These are phyloP conservation scores for Drosophila neotestacea DNA, from an alignment of 2,888 invertebrate species.

Conservation along the genomic window DNA sequence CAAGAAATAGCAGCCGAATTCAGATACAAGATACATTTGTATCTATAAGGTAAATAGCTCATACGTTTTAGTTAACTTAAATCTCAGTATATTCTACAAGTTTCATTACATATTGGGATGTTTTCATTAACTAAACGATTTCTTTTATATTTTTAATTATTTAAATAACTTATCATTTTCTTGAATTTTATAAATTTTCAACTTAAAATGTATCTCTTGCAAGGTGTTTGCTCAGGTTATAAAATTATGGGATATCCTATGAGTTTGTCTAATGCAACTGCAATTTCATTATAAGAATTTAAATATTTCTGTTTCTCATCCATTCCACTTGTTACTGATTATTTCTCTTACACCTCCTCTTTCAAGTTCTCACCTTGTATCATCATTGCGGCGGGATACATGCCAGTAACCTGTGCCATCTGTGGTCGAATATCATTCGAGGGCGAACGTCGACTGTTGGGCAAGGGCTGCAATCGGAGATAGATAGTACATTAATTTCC, in stretches of 20 bases:
- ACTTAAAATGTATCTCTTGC: background rate
- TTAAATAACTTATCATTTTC: too few species aligned
- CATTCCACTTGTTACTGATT: background rate
- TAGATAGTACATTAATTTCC: too few species aligned
- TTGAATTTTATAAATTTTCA: background rate
- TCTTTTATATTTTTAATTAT: too few species aligned
- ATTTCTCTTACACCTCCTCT: background rate
- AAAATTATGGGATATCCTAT: too few species aligned
- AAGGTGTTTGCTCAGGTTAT: background rate
- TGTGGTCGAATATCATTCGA: constrained; percentile 84
- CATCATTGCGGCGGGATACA: constrained; percentile 85
- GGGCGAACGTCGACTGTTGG: constrained; percentile 85
- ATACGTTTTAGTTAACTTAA: background rate
- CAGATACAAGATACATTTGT: background rate
- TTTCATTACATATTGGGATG: too few species aligned
- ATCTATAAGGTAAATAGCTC: background rate
- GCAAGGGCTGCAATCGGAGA: constrained; percentile 79
- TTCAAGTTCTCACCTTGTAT: constrained; percentile 81
- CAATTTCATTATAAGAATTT: too few species aligned
- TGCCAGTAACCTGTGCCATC: constrained; percentile 84
- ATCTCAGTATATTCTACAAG: too few species aligned
- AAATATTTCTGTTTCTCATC: background rate
- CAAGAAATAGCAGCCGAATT: background rate
- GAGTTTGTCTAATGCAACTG: too few species aligned
- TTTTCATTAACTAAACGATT: too few species aligned